A percentile compares a stretch with the other conserved stretches of the same genome.
phyloP scores from a whole-genome alignment of 2,888 invertebrate species.

The Stenotaenia linearis region DNA sequence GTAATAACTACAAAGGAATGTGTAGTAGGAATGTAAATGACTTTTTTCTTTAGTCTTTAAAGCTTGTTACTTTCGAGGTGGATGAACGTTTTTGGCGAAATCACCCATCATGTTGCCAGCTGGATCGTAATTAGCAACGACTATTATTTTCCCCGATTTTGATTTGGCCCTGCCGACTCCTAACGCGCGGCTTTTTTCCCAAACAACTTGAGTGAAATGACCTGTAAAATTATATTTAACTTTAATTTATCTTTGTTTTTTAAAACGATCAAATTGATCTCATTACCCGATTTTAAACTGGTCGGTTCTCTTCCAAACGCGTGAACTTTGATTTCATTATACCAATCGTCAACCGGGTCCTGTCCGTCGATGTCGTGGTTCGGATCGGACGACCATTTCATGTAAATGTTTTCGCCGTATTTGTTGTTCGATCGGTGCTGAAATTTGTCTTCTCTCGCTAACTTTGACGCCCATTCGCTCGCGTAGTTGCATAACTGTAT shows the following conservation, averaged over 20 bases:
- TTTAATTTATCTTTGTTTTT: neutral
- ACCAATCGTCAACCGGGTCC: slow-evolving; percentile 70
- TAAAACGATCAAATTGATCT: too few relatives aligned
- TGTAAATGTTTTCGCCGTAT: slow-evolving; percentile 76
- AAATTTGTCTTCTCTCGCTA: slow-evolving; percentile 61
- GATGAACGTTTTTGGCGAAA: slow-evolving; percentile 46
- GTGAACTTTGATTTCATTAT: slow-evolving; percentile 65
- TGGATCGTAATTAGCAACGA: slow-evolving; percentile 50
- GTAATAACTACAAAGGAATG: neutral
- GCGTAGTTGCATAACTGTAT: slow-evolving; percentile 57
- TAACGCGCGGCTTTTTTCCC: slow-evolving; percentile 48
- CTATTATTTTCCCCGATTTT: slow-evolving; percentile 44
- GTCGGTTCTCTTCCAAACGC: slow-evolving; percentile 63
- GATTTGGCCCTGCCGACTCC: slow-evolving; percentile 48
- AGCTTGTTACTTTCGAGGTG: neutral
- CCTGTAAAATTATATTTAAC: slow-evolving; percentile 42
- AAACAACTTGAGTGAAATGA: slow-evolving; percentile 51
- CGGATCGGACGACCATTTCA: slow-evolving; percentile 62
- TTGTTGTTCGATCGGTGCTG: slow-evolving; percentile 69
- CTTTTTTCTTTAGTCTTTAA: too few relatives aligned
- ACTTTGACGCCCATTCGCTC: slow-evolving; percentile 65
- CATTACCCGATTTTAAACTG: slow-evolving; percentile 58
- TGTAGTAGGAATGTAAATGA: too few relatives aligned
- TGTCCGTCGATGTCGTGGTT: slow-evolving; percentile 57
- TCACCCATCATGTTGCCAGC: slow-evolving; percentile 47